Evolutionary conservation across 2,888 invertebrate genomes (phyloP), one percentile per base, ranked within the genome.

Genomic region (Catocala nupta): DNA sequence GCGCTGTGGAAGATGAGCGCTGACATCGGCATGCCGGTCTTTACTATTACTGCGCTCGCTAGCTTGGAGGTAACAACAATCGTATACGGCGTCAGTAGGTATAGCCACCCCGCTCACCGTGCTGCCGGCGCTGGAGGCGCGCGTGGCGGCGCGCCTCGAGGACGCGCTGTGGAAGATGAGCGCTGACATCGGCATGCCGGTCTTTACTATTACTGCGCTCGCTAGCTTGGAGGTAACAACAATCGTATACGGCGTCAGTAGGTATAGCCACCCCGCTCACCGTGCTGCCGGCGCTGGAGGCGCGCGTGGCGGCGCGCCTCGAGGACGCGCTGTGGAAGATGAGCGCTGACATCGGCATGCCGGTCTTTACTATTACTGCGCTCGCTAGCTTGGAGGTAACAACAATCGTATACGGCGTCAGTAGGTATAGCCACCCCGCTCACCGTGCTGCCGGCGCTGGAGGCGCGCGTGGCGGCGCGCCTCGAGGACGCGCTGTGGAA

Each of bases 261-360:
- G 89, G 86, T 45, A 80, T 94, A 1, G 89, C 90, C 3, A 94
- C 94, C 0, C 94, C 94, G 0, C 76, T 94, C 8, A 83, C 83
- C 0, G 92, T 92, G 50, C 74, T 94, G 58, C 93, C 92, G 0
- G 88, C 85, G 0, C 59, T 94, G 0, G 90, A 92, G 10, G 88
- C 90, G 0, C 68, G 84, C 0, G 90, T 90, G 0, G 73, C 89
- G 0, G 92, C 92, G 0, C 54, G 94, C 1, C 67, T 93, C 0
- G 94, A 94, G 45, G 94, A 90, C 66, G 83, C 91, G 0, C 70
- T 94, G 42, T 93, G 92, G 90, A 92, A 91, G 61, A 87, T 94
- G 85, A 79, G 87, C 0, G 92, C 93, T 0, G 89, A 92, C 56
- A 90, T 94, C 11, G 83, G 87, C 10, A 93, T 94, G 92, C 94